phyloP scores from a whole-genome alignment of 2,797 vertebrate species.

The Falco naumanni region DNA sequence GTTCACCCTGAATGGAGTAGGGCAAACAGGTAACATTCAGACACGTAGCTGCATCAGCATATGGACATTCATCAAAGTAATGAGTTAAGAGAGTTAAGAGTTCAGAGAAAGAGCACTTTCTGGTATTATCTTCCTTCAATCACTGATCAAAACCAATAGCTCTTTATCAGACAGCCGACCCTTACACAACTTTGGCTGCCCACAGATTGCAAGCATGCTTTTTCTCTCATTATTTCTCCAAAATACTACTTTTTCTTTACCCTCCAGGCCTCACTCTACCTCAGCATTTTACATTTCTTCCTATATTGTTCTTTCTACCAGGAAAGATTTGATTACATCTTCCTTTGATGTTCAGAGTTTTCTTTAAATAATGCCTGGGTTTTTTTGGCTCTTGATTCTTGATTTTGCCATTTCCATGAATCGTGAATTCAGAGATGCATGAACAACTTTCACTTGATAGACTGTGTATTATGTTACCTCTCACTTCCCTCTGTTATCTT shows the following conservation, averaged over 20 bases:
- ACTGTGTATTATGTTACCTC: slow-evolving; percentile 16
- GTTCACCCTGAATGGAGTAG: background rate
- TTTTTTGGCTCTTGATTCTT: background rate
- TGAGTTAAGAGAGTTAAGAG: background rate
- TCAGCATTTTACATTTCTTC: background rate
- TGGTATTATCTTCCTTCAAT: background rate
- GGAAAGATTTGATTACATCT: background rate
- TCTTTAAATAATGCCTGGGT: background rate
- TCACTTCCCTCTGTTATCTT: slow-evolving; percentile 26
- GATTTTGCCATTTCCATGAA: background rate
- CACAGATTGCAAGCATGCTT: background rate
- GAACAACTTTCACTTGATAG: slow-evolving; percentile 7
- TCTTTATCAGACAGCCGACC: background rate
- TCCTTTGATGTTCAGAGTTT: background rate
- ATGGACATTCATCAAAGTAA: background rate
- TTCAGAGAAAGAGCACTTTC: background rate
- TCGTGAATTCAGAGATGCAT: background rate
- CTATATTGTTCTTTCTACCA: background rate
- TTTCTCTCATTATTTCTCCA: background rate
- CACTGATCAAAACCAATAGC: background rate
- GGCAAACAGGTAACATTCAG: background rate
- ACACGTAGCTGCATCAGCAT: background rate
- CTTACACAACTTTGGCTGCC: background rate
- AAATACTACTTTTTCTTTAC: background rate
- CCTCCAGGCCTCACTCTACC: background rate